Percentiles rank a stretch among this genome's conserved stretches.
Evolutionary conservation across 2,113 vertebrate genomes (phyloP).

Genomic region (Oncorhynchus clarkii): DNA sequence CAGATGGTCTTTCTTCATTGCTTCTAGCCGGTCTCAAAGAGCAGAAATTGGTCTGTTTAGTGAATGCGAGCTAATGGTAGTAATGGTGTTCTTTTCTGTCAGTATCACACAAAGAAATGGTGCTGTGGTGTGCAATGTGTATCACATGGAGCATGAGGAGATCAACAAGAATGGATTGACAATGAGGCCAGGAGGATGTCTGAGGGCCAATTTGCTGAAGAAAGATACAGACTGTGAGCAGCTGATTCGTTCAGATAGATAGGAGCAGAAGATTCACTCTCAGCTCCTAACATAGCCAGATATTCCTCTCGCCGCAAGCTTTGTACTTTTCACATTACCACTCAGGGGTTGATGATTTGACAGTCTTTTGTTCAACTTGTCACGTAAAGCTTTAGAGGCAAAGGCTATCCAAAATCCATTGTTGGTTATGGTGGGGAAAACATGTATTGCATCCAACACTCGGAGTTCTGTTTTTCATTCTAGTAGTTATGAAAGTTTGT

Average conservation of each 20-base stretch:
- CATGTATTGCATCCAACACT: not conserved
- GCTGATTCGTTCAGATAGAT: constrained; percentile 52
- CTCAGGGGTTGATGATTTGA: constrained; percentile 28
- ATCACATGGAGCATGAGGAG: constrained; percentile 10
- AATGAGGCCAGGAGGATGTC: constrained; percentile 45
- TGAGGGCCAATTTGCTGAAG: constrained; percentile 56
- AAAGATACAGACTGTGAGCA: constrained; percentile 49
- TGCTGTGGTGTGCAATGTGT: not conserved
- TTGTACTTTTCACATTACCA: constrained; percentile 28
- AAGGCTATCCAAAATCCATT: constrained; percentile 38
- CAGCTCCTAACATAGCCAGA: constrained; percentile 33
- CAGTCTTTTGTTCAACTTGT: constrained; percentile 16
- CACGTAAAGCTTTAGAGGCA: constrained; percentile 19
- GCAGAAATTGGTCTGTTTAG: not conserved
- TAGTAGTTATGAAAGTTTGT: no score
- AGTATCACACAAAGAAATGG: not conserved
- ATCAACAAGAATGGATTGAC: constrained; percentile 43
- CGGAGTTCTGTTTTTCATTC: not conserved
- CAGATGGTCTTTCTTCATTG: constrained; percentile 26
- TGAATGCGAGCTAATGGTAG: constrained; percentile 9
- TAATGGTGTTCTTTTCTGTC: not conserved
- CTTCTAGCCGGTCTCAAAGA: not conserved
- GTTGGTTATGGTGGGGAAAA: constrained; percentile 30
- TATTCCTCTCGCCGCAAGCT: constrained; percentile 20
- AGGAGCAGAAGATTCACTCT: constrained; percentile 48